These are phyloP conservation scores for Pemphredon lugubris DNA, from an alignment of 2,888 invertebrate genomes.

Conservation along the genomic window DNA sequence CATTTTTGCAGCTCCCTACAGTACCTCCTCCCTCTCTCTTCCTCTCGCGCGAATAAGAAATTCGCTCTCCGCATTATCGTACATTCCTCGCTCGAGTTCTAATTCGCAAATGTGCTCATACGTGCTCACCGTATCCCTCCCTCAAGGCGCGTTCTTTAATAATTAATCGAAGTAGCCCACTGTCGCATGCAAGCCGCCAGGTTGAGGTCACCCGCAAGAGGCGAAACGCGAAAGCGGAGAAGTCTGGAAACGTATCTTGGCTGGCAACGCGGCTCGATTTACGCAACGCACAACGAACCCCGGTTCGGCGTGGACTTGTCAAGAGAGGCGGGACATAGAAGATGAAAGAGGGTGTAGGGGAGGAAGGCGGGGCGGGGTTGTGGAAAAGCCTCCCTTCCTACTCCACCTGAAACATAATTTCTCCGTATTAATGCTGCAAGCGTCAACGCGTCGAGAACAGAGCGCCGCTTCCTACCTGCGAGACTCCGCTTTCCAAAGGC, in stretches of 20 bases:
- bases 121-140: no score
- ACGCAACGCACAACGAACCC: neutral
- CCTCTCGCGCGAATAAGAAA: no score
- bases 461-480: constrained; percentile 10
- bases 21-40: no score
- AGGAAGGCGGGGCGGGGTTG: no score
- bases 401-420: constrained; percentile 53
- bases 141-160: no score
- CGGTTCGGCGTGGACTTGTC: neutral
- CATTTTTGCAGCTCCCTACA: no score
- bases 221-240: constrained; percentile 40
- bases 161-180: constrained; percentile 50
- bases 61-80: no score
- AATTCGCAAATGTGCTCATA: no score
- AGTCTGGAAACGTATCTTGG: constrained; percentile 36
- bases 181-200: constrained; percentile 49
- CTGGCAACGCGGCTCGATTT: neutral
- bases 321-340: constrained; percentile 1
- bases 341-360: constrained; percentile 21
- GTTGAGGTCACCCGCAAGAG: constrained; percentile 28
- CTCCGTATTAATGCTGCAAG: constrained; percentile 63
- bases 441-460: constrained; percentile 37
- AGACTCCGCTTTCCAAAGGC: neutral
- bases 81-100: no score
- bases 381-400: constrained; percentile 11